Conservation (phyloP, 2,797 vertebrate species). For the Microcaecilia unicolor region DNA sequence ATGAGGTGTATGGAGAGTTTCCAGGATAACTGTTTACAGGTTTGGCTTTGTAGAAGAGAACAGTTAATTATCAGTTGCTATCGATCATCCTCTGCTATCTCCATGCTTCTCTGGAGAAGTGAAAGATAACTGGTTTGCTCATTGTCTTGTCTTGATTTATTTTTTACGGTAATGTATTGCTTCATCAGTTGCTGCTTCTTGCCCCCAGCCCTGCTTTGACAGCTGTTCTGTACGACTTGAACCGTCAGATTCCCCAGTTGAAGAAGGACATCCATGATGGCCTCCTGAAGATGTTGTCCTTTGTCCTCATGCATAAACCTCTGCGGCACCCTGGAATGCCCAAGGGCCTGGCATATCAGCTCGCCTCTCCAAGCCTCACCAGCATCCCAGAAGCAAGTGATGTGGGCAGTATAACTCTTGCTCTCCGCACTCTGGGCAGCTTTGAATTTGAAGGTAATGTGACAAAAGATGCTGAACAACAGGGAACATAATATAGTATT, state of each 20-base stretch:
- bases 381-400: constrained; percentile 92
- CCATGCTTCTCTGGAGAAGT: too few relatives aligned
- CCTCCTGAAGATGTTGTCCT: constrained; percentile 93
- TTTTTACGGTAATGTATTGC: too few relatives aligned
- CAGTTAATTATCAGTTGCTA: too few relatives aligned
- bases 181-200: background rate
- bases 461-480: too few relatives aligned
- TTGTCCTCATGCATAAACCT: constrained; percentile 96
- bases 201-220: constrained; percentile 83
- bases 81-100: too few relatives aligned
- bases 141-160: too few relatives aligned
- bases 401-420: constrained; percentile 92
- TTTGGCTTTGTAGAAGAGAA: too few relatives aligned
- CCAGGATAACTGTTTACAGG: too few relatives aligned
- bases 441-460: constrained; percentile 95
- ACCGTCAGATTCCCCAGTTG: constrained; percentile 90
- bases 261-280: constrained; percentile 98
- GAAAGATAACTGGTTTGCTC: too few relatives aligned
- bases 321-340: constrained; percentile 96
- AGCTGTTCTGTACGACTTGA: constrained; percentile 90
- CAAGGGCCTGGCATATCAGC: constrained; percentile 87
- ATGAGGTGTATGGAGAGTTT: too few relatives aligned
- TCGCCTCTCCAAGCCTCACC: constrained; percentile 90
- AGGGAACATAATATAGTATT: too few relatives aligned
- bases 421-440: constrained; percentile 88